phyloP scores from a whole-genome alignment of 2,113 vertebrate genomes.

The Bos indicus region DNA sequence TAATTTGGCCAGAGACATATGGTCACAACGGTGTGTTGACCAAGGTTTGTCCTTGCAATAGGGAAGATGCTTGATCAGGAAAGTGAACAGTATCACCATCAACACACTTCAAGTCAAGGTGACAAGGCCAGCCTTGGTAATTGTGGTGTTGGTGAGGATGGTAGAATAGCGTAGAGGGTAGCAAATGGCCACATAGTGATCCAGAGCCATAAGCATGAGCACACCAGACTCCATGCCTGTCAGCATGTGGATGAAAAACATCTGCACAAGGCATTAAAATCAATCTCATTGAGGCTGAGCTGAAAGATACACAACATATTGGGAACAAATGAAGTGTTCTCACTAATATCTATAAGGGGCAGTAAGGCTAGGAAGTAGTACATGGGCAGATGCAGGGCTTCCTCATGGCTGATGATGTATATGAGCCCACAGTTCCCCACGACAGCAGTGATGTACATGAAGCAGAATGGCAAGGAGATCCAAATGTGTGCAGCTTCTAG shows the following conservation, averaged over 20 bases:
- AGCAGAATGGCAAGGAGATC: conserved; percentile 54
- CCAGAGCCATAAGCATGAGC: conserved; percentile 60
- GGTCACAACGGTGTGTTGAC: conserved; percentile 52
- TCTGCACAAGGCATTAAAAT: conserved; percentile 55
- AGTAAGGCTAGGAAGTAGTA: conserved; percentile 56
- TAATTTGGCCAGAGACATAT: conserved; percentile 59
- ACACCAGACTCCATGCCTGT: conserved; percentile 40
- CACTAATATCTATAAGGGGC: conserved; percentile 38
- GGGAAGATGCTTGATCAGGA: conserved; percentile 37
- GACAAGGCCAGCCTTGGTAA: not conserved
- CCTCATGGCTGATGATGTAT: conserved; percentile 20
- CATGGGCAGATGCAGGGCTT: conserved; percentile 35
- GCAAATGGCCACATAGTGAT: conserved; percentile 56
- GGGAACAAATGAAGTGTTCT: conserved; percentile 30
- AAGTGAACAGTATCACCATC: conserved; percentile 29
- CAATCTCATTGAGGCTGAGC: conserved; percentile 33
- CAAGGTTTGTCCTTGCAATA: conserved; percentile 31
- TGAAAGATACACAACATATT: conserved; percentile 56
- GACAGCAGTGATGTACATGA: conserved; percentile 28
- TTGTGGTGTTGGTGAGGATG: conserved; percentile 23
- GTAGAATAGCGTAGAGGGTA: conserved; percentile 36
- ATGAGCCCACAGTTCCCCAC: conserved; percentile 30
- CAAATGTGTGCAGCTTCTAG: conserved; percentile 40
- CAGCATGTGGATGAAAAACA: conserved; percentile 66
- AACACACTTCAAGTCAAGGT: not conserved